These are phyloP conservation scores for Cheumatopsyche charites DNA, from an alignment of 1,140 invertebrate genomes.

Conservation along the genomic window DNA sequence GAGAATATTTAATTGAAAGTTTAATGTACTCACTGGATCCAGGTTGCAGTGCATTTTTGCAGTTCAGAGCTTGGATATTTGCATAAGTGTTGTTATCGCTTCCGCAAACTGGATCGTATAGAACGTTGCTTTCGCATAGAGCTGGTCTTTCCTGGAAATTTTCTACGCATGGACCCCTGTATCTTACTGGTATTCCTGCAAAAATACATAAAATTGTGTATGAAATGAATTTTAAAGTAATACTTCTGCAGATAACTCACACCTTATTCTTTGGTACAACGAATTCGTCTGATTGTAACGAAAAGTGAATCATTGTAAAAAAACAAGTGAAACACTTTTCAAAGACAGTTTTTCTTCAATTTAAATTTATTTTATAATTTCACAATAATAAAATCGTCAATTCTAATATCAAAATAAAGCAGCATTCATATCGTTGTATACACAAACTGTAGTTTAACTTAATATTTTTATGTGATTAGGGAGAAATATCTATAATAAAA, in stretches of 20 bases:
- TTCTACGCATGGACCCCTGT: conserved; percentile 46
- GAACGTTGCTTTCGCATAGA: conserved; percentile 47
- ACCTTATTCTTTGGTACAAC: no score
- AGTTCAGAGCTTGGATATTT: conserved; percentile 50
- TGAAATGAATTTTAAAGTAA: not conserved
- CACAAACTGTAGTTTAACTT: no score
- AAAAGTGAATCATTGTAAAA: no score
- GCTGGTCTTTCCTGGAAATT: not conserved
- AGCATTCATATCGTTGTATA: no score
- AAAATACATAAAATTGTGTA: conserved; percentile 31
- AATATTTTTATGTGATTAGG: no score
- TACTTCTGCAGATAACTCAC: not conserved
- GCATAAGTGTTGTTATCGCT: conserved; percentile 51
- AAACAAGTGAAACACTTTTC: no score
- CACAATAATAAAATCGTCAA: no score
- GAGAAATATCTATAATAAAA: no score
- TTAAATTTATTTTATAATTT: no score
- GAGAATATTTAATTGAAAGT: not conserved
- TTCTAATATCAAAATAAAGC: no score
- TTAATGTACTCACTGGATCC: conserved; percentile 40
- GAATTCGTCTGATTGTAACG: no score
- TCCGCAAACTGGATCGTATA: conserved; percentile 52
- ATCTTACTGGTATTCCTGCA: conserved; percentile 36
- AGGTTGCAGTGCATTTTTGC: conserved; percentile 47
- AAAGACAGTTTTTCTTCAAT: no score